Conservation (phyloP, 2,888 invertebrate species). For the Lasioglossum vierecki region DNA sequence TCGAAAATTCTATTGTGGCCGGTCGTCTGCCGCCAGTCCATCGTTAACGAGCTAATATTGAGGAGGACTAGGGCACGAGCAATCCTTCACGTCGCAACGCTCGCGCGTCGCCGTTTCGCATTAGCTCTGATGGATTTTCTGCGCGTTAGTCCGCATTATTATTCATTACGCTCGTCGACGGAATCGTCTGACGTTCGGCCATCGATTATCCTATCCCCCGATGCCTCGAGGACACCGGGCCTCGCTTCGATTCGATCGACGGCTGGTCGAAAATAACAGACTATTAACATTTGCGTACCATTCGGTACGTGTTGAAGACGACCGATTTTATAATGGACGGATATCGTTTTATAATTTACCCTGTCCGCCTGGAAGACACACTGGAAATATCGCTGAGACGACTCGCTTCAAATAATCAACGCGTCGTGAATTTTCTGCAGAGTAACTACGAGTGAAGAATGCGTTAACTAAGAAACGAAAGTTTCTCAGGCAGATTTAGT, state of each 20-base stretch:
- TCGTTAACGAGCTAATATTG: slow-evolving; percentile 57
- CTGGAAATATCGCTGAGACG: background rate
- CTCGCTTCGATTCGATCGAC: background rate
- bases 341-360: background rate
- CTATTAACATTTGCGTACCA: background rate
- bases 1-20: slow-evolving; percentile 63
- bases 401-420: background rate
- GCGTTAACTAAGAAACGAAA: background rate
- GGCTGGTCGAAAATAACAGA: background rate
- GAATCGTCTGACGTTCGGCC: slow-evolving; percentile 20
- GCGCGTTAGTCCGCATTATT: slow-evolving; percentile 27
- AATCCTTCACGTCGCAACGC: slow-evolving; percentile 23
- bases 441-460: background rate
- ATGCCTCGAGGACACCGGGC: slow-evolving; percentile 2
- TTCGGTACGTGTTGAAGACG: background rate
- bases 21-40: slow-evolving; percentile 16
- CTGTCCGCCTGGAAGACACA: background rate
- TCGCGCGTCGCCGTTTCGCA: slow-evolving; percentile 21
- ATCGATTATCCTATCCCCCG: slow-evolving; percentile 21
- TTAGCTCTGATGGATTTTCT: slow-evolving; percentile 45
- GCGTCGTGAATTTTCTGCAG: background rate
- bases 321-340: background rate
- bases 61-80: slow-evolving; percentile 11
- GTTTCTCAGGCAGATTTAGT: background rate
- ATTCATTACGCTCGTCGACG: slow-evolving; percentile 23